Evolutionary conservation across 2,888 invertebrate genomes (phyloP), one percentile per base, ranked within the genome.

Genomic region (Sepiola atlantica): DNA sequence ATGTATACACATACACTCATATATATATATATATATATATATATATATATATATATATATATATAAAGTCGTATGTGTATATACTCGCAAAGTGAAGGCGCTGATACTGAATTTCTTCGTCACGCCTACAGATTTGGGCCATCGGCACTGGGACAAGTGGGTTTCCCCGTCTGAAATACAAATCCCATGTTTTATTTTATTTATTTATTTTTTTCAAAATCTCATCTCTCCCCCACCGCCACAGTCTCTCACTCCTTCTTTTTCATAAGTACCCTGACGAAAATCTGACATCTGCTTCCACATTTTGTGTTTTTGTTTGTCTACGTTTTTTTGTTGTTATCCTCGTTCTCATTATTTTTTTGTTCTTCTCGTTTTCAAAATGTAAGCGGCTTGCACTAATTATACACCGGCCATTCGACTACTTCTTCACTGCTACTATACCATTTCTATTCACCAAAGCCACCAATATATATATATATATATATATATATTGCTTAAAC

Each of bases 271-370:
- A 32, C 77, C 77, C 77, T 16, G 77, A 45, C 77, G 77, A 77
- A 77, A 77, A 77, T 32, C n/a, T 77, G 77, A 77, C 77, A 77
- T 77, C 77, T 77, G 77, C 77, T 77, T 77, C 77, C 77, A 77
- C 77, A 77, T n/a, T 77, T 77, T 32, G 2, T 20, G 2, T 21
- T 14, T 32, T 32, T 77, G n/a, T 77, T 16, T 77, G 8, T 77
- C 4, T 77, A 28, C 14, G 0, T 77, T 77, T 10, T 77, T 77
- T 28, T 24, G 28, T 77, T 32, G 18, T 45, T 45, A 45, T 45
- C 45, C 24, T 57, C 24, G 1, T 57, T 57, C 8, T 18, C 24
- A 57, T 18, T 57, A 18, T 57, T 57, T 57, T 21, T 57, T 57
- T 55, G 2, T 57, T 57, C 6, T 57, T 57, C n/a, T 32, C n/a